phyloP scores from a whole-genome alignment of 1,140 invertebrate genomes.

The Hermetia illucens region DNA sequence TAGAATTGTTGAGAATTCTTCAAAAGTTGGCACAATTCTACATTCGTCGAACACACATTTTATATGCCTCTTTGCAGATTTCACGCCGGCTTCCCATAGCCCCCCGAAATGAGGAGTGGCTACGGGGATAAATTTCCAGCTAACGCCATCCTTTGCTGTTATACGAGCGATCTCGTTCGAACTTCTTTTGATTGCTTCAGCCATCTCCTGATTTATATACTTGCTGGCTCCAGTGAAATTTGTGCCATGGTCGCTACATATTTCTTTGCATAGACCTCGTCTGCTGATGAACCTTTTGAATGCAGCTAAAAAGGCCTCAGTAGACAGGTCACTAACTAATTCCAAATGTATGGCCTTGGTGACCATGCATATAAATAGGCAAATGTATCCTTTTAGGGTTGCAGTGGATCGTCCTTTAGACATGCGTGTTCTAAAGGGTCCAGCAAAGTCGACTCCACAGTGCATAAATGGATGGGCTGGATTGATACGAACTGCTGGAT shows the following conservation, averaged over 20 bases:
- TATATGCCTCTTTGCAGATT: conserved; percentile 13
- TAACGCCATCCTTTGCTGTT: no score
- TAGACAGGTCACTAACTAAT: conserved; percentile 19
- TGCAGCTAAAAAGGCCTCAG: conserved; percentile 19
- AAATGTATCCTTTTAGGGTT: conserved; percentile 12
- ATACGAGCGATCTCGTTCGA: no score
- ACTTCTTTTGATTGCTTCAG: no score
- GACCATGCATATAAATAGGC: conserved; percentile 15
- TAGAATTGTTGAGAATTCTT: conserved; percentile 12
- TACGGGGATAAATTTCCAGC: no score
- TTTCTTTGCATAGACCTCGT: conserved; percentile 11
- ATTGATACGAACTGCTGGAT: conserved; percentile 18
- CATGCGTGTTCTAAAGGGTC: conserved; percentile 19
- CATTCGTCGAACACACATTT: conserved; percentile 9
- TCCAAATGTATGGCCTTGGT: conserved; percentile 29
- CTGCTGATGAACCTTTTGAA: conserved; percentile 19
- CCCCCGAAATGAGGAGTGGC: no score
- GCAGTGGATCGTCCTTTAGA: conserved; percentile 3
- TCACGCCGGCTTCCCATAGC: no score
- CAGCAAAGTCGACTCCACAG: conserved; percentile 28
- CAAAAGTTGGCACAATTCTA: conserved; percentile 9
- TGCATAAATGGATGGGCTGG: conserved; percentile 18
- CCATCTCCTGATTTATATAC: no score
- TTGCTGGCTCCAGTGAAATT: conserved; percentile 23
- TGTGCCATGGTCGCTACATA: conserved; percentile 19